Percentiles rank a stretch among this genome's conserved stretches.
Conservation (phyloP, 2,888 invertebrate genomes). For the Athrips mouffetella region DNA sequence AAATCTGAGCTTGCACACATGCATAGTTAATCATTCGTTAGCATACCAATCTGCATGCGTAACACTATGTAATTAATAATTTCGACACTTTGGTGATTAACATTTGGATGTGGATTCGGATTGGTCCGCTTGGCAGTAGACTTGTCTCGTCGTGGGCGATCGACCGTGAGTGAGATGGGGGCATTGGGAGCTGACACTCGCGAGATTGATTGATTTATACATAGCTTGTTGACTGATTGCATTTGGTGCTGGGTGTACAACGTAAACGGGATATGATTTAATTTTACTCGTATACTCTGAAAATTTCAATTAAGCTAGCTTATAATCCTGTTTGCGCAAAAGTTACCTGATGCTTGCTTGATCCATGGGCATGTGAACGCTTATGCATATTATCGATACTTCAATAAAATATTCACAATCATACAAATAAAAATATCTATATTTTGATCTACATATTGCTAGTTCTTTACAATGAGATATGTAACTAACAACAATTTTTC, state of each 20-base stretch:
- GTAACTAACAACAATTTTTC: constrained; percentile 6
- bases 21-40: constrained; percentile 74
- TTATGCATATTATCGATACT: too few species aligned
- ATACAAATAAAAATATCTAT: not conserved
- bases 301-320: not conserved
- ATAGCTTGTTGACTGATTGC: constrained; percentile 22
- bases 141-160: constrained; percentile 31
- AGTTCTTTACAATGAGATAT: too few species aligned
- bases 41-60: constrained; percentile 75
- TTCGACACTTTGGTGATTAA: constrained; percentile 71
- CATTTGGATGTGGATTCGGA: constrained; percentile 63
- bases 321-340: not conserved
- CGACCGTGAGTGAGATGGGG: constrained; percentile 31
- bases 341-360: too few species aligned
- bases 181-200: constrained; percentile 21
- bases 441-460: not conserved
- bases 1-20: constrained; percentile 48
- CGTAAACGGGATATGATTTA: not conserved
- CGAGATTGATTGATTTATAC: constrained; percentile 28
- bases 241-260: not conserved
- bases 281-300: not conserved
- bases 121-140: constrained; percentile 32
- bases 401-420: not conserved
- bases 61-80: constrained; percentile 73
- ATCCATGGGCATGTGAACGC: too few species aligned